Base-by-base conservation (phyloP, 2,113 vertebrate genomes). In the Cynocephalus volans region DNA sequence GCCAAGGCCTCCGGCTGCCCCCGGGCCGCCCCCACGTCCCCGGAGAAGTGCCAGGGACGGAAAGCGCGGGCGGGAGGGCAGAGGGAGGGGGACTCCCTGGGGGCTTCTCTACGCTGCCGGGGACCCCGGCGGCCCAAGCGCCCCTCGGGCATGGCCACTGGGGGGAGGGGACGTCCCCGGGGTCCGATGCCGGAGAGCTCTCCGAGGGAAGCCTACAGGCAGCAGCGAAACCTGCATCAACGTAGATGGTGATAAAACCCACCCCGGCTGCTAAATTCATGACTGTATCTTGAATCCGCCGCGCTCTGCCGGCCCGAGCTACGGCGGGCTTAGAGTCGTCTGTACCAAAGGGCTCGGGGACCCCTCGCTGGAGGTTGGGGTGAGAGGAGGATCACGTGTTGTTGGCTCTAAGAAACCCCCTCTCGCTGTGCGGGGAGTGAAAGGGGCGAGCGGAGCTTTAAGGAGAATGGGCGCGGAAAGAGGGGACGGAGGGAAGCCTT, bases 1-100 rank as follows among this genome's bases (percentile, higher is more conserved):
- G 95, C 97, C 97, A 80, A 86, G 92, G 97, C 95, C 95, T 95
- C 93, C 79, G 88, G 96, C 95, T 95, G 91, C 95, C 97, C 96
- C 48, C 28, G 41, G 90, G 96, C 93, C 62, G 56, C 91, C 93
- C 69, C 84, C 56, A 50, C 67, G 69, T 97, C 93, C 80, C 95
- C 76, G 8, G 95, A 96, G 95, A 92, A 85, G 85, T 90, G 96
- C 94, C 96, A 88, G 80, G 88, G 81, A 97, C 58, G 11, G 60
- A 81, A 83, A 4, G 76, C 90, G 45, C 36, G 19, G 65, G 75
- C 80, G 28, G 73, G 87, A 88, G 88, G 50, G 80, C 67, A 21
- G 64, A 17, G 31, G 24, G 64, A 50, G 60, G 62, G 41, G 33
- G 56, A 41, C 86, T 94, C 69, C 90, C 60, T 48, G 65, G 72